A percentile compares a stretch with the other conserved stretches of the same genome.
These are phyloP conservation scores for Meghimatium bilineatum DNA, from an alignment of 2,888 invertebrate genomes.

Conservation along the genomic window DNA sequence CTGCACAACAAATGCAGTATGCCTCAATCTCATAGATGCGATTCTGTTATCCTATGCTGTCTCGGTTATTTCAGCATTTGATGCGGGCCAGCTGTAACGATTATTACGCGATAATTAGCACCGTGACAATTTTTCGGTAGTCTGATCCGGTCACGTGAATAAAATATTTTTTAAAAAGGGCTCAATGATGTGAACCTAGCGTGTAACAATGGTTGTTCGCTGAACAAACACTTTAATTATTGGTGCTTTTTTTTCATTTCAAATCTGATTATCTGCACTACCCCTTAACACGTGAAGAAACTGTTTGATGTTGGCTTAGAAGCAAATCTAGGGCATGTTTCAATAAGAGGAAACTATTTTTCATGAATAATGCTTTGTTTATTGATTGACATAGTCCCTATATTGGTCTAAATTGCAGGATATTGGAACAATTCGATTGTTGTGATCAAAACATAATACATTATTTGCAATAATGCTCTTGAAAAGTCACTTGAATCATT, in stretches of 20 bases:
- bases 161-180: not conserved
- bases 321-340: not conserved
- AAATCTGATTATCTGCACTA: not conserved
- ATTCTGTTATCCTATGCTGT: constrained; percentile 9
- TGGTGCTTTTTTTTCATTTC: not conserved
- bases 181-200: not conserved
- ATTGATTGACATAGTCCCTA: not conserved
- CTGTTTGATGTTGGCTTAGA: not conserved
- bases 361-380: not conserved
- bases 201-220: not conserved
- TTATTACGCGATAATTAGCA: constrained; percentile 34
- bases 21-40: not conserved
- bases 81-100: constrained; percentile 17
- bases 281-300: not conserved
- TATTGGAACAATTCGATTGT: not conserved
- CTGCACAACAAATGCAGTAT: not conserved
- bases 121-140: constrained; percentile 16
- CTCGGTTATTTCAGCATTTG: constrained; percentile 18
- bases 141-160: constrained; percentile 17
- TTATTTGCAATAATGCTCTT: not conserved
- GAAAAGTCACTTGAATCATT: no score
- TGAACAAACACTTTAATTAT: constrained; percentile 6
- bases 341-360: not conserved
- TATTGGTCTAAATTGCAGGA: not conserved
- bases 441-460: not conserved